A percentile compares a stretch with the other conserved stretches of the same genome.
These are phyloP conservation scores for Drosophila mauritiana DNA, from an alignment of 1,140 invertebrate species.

Conservation along the genomic window DNA sequence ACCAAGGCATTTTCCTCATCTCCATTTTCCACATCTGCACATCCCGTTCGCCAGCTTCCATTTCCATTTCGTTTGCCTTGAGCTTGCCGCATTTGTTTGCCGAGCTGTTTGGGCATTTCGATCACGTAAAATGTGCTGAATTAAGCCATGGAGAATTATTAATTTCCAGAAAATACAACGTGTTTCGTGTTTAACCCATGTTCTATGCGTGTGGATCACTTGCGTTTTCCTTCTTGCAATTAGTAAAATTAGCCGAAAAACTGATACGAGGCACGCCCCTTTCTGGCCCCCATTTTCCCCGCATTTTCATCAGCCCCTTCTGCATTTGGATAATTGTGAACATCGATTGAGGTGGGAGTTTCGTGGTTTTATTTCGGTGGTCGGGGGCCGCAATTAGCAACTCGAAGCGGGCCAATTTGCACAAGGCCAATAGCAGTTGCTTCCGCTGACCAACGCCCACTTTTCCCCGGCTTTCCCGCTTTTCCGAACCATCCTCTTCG, in stretches of 20 bases:
- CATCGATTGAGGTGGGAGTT: conserved; percentile 44
- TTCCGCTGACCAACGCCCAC: conserved; percentile 24
- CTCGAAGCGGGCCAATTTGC: conserved; percentile 63
- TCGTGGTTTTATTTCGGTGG: conserved; percentile 34
- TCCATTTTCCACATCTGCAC: conserved; percentile 5
- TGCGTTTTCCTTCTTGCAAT: conserved; percentile 53
- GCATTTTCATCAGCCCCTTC: background rate
- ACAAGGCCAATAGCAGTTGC: conserved; percentile 59
- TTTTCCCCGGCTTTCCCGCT: background rate
- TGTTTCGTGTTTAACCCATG: conserved; percentile 41
- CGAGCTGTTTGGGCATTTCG: conserved; percentile 48
- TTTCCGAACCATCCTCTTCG: background rate
- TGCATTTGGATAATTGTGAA: conserved; percentile 70
- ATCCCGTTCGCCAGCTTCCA: background rate
- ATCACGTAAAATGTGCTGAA: conserved; percentile 67
- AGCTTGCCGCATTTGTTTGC: conserved; percentile 21
- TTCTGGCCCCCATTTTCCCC: background rate
- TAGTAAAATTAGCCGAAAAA: conserved; percentile 66
- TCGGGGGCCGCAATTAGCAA: conserved; percentile 61
- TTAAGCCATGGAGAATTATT: conserved; percentile 75
- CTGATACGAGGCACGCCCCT: conserved; percentile 24
- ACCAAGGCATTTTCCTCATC: conserved; percentile 56
- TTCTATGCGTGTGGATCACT: conserved; percentile 14
- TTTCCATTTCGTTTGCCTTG: conserved; percentile 57
- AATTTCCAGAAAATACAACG: conserved; percentile 60